phyloP scores from a whole-genome alignment of 1,140 invertebrate genomes.

The Saccostrea cuccullata region DNA sequence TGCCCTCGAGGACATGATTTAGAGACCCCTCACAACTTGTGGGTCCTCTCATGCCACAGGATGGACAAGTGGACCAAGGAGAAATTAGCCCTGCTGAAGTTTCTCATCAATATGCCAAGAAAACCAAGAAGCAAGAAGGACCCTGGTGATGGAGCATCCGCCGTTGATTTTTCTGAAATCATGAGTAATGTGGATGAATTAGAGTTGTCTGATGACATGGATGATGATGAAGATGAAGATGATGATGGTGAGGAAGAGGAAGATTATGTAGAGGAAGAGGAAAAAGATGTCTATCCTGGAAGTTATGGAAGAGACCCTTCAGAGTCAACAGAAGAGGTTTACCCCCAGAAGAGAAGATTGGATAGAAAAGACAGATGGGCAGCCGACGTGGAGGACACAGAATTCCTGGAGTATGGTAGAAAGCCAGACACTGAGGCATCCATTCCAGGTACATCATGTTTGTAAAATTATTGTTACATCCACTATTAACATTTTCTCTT shows the following conservation, averaged over 20 bases:
- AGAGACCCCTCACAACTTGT: constrained; percentile 5
- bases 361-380: constrained; percentile 4
- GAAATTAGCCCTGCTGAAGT: not conserved
- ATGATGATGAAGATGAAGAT: not conserved
- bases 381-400: not conserved
- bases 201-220: constrained; percentile 7
- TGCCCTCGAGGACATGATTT: constrained; percentile 11
- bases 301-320: not conserved
- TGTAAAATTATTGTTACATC: too few relatives aligned
- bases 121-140: not conserved
- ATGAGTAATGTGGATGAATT: not conserved
- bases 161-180: not conserved
- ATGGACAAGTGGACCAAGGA: constrained; percentile 5
- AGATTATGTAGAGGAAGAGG: not conserved
- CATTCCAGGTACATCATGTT: not conserved
- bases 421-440: not conserved
- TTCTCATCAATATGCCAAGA: constrained; percentile 10
- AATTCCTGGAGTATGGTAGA: not conserved
- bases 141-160: not conserved
- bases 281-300: too few relatives aligned
- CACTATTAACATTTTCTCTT: too few relatives aligned
- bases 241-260: not conserved
- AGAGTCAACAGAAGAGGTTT: not conserved
- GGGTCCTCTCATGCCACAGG: not conserved
- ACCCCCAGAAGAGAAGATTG: not conserved